phyloP scores from a whole-genome alignment of 2,888 invertebrate genomes.

The Diaprepes abbreviatus region DNA sequence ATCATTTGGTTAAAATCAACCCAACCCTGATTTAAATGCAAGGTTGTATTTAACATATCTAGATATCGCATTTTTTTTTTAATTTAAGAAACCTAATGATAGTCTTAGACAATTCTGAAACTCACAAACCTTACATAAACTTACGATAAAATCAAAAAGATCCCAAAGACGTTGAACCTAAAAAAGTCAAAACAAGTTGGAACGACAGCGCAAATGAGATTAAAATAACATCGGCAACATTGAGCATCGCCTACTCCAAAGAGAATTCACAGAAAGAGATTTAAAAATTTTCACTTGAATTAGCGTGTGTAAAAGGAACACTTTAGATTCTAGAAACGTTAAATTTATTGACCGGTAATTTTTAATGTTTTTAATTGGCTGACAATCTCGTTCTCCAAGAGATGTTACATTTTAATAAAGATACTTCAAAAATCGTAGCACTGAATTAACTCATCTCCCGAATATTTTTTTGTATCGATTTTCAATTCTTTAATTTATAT shows the following conservation, averaged over 20 bases:
- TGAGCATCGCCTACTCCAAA: conserved; percentile 6
- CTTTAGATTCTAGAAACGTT: too few species aligned
- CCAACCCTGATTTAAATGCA: too few species aligned
- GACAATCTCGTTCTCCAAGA: too few species aligned
- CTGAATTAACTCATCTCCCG: too few species aligned
- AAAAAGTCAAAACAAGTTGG: conserved; percentile 37
- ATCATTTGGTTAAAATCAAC: too few species aligned
- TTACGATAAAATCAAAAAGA: conserved; percentile 40
- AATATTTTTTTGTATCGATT: too few species aligned
- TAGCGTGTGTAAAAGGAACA: conserved; percentile 3
- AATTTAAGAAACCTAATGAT: conserved; percentile 16
- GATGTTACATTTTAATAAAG: too few species aligned
- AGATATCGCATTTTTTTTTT: conserved; percentile 14
- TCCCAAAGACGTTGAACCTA: conserved; percentile 40
- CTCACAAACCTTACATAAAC: conserved; percentile 19
- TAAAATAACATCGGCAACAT: conserved; percentile 26
- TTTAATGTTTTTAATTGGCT: too few species aligned
- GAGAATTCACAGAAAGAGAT: conserved; percentile 1
- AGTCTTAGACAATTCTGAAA: conserved; percentile 28
- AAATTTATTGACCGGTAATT: too few species aligned
- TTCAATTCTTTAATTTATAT: too few species aligned
- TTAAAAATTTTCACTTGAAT: conserved; percentile 21
- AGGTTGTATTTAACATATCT: neutral
- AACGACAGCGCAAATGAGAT: conserved; percentile 30
- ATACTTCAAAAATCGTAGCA: too few species aligned